Evolutionary conservation across 2,797 vertebrate genomes (phyloP).

Genomic region (Sebastolobus altivelis): DNA sequence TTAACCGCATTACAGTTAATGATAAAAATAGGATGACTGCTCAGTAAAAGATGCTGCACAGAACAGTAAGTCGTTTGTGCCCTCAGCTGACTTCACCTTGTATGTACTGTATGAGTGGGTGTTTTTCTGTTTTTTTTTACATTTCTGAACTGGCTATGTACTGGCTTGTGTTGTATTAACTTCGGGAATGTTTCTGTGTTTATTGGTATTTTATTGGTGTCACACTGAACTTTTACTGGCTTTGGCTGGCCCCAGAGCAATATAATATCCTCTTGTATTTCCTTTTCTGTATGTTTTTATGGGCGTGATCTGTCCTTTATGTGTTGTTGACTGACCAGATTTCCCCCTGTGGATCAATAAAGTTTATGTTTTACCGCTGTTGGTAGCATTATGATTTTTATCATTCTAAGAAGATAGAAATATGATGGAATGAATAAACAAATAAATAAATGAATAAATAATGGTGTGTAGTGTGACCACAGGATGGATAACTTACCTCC

Average conservation of each 20-base stretch:
- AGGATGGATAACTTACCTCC: background rate
- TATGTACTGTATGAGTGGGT: too few relatives aligned
- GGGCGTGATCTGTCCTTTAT: background rate
- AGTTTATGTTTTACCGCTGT: background rate
- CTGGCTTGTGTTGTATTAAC: background rate
- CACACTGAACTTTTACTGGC: conserved; percentile 6
- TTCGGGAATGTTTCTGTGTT: background rate
- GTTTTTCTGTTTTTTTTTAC: background rate
- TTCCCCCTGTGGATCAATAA: conserved; percentile 18
- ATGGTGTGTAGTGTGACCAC: background rate
- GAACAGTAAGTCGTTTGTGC: background rate
- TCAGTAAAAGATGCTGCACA: background rate
- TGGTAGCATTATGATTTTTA: background rate
- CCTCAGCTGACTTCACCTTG: background rate
- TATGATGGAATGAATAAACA: background rate
- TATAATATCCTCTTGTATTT: conserved; percentile 23
- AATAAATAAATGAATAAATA: conserved; percentile 3
- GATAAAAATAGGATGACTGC: background rate
- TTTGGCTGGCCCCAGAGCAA: background rate
- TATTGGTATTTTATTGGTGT: conserved; percentile 16
- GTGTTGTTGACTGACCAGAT: conserved; percentile 2
- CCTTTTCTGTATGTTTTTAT: conserved; percentile 21
- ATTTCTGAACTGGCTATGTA: background rate
- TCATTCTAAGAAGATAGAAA: background rate
- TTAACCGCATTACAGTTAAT: background rate